A percentile compares a stretch with the other conserved stretches of the same genome.
phyloP scores from a whole-genome alignment of 2,797 vertebrate species.

The Glossophaga mutica region DNA sequence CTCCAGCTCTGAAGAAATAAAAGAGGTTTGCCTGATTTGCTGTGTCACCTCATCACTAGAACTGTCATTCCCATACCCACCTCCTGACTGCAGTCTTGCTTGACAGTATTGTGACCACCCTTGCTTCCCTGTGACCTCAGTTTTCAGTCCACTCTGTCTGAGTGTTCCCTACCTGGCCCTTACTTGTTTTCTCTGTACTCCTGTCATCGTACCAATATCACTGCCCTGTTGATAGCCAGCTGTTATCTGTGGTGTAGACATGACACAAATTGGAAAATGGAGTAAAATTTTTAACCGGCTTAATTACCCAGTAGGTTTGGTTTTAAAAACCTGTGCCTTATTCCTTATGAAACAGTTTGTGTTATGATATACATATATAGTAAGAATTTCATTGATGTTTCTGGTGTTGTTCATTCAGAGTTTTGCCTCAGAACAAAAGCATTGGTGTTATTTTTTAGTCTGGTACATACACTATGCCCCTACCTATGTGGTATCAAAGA shows the following conservation, averaged over 20 bases:
- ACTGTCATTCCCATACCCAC: not conserved
- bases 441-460: not conserved
- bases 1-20: not conserved
- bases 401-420: not conserved
- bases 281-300: not conserved
- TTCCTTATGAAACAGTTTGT: not conserved
- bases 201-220: not conserved
- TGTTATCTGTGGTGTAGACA: rapidly evolving
- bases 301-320: not conserved
- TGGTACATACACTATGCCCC: not conserved
- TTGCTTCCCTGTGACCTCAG: not conserved
- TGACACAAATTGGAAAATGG: not conserved
- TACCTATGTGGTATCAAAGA: not conserved
- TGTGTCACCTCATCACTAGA: not conserved
- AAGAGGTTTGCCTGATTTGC: not conserved
- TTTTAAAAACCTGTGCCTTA: not conserved
- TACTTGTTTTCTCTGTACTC: not conserved
- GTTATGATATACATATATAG: not conserved
- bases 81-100: not conserved
- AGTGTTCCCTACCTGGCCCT: not conserved
- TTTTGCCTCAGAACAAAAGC: not conserved
- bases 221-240: not conserved
- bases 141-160: not conserved
- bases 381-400: not conserved
- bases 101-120: not conserved